Evolutionary conservation across 2,113 vertebrate genomes (phyloP).

Genomic region (Symphodus melops): DNA sequence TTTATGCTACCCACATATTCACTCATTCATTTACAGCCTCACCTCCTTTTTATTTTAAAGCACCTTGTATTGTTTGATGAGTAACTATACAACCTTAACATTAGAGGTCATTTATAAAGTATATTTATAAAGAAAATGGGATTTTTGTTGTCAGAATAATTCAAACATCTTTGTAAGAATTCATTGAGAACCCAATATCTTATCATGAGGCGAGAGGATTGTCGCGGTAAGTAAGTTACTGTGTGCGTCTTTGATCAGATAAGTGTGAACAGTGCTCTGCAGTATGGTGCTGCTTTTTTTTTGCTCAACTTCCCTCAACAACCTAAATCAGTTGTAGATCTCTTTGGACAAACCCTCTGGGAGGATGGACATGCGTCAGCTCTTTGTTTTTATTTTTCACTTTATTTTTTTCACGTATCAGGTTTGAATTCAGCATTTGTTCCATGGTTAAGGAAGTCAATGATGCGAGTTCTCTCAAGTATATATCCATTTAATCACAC

Average conservation of each 20-base stretch:
- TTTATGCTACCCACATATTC: too few species aligned
- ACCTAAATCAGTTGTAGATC: background rate
- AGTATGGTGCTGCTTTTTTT: too few species aligned
- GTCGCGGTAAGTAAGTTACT: background rate
- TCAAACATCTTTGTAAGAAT: too few species aligned
- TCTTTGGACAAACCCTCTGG: background rate
- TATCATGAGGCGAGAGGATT: too few species aligned
- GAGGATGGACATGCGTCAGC: background rate
- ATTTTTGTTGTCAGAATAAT: too few species aligned
- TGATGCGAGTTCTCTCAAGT: conserved; percentile 61
- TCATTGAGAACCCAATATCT: too few species aligned
- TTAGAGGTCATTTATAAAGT: too few species aligned
- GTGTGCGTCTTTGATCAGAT: background rate
- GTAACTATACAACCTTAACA: too few species aligned
- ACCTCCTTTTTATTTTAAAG: too few species aligned
- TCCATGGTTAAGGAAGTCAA: conserved; percentile 60
- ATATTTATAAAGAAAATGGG: too few species aligned
- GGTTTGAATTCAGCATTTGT: conserved; percentile 54
- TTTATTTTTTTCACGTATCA: background rate
- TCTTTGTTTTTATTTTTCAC: conserved; percentile 5
- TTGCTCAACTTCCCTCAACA: background rate
- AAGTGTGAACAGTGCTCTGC: background rate
- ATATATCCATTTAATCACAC: conserved; percentile 59
- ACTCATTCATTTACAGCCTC: too few species aligned
- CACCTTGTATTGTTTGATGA: too few species aligned